Evolutionary conservation across 2,888 invertebrate genomes (phyloP).

Genomic region (Dasysyrphus albostriatus): DNA sequence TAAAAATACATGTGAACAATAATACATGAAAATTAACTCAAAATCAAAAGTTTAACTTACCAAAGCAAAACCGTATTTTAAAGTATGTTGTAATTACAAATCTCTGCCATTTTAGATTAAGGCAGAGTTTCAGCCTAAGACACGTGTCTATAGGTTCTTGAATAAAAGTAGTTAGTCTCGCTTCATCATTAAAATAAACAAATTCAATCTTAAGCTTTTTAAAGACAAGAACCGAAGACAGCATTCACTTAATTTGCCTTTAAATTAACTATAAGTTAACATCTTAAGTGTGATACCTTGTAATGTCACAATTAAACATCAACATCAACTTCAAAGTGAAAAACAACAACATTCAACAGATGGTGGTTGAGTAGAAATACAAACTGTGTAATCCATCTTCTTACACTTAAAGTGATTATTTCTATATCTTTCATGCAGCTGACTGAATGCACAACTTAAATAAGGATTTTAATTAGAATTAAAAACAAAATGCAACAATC

Average conservation of each 20-base stretch:
- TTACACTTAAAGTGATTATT: slow-evolving; percentile 18
- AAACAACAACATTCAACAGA: slow-evolving; percentile 19
- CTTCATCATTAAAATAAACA: neutral
- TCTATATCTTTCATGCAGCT: slow-evolving; percentile 28
- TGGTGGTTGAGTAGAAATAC: neutral
- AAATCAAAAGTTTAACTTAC: too few species aligned
- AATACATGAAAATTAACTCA: too few species aligned
- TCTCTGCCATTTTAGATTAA: too few species aligned
- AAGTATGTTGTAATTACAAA: too few species aligned
- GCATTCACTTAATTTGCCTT: slow-evolving; percentile 11
- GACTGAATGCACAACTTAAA: slow-evolving; percentile 26
- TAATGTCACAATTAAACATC: slow-evolving; percentile 29
- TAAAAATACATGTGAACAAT: too few species aligned
- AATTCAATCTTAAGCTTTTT: neutral
- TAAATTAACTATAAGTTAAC: neutral
- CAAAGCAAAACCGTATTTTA: too few species aligned
- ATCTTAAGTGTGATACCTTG: slow-evolving; percentile 20
- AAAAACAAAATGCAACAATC: slow-evolving; percentile 31
- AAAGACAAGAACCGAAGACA: neutral
- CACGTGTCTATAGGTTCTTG: neutral
- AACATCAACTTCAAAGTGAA: neutral
- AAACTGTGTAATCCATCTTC: slow-evolving; percentile 21
- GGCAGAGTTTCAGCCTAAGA: too few species aligned
- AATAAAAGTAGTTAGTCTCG: neutral
- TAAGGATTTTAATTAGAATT: slow-evolving; percentile 40